Percentiles rank a stretch among this genome's conserved stretches.
These are phyloP conservation scores for Python bivittatus DNA, from an alignment of 2,113 vertebrate genomes.

Conservation along the genomic window DNA sequence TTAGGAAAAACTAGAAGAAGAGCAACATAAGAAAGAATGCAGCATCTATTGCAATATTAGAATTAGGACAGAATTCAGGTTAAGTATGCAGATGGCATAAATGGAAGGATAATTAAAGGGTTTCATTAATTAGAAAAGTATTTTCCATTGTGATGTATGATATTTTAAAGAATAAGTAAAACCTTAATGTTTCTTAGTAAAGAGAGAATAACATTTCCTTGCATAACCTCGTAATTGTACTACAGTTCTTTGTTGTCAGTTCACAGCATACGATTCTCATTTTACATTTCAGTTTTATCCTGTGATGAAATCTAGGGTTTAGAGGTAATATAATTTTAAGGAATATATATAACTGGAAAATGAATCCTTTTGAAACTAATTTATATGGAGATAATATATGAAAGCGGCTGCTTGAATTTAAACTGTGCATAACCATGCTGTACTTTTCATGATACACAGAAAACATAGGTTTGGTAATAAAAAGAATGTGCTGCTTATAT, in stretches of 20 bases:
- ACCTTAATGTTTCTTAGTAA: slow-evolving; percentile 27
- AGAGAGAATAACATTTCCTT: not conserved
- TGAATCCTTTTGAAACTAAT: not conserved
- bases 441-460: not conserved
- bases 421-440: not conserved
- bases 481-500: not conserved
- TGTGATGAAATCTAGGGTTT: not conserved
- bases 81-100: slow-evolving; percentile 37
- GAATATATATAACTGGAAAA: not conserved
- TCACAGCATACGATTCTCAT: not conserved
- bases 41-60: slow-evolving; percentile 30
- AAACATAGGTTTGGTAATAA: not conserved
- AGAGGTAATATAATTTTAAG: not conserved
- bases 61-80: slow-evolving; percentile 30
- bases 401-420: not conserved
- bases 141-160: slow-evolving; percentile 39
- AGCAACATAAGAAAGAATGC: slow-evolving; percentile 30
- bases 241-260: not conserved
- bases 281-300: not conserved
- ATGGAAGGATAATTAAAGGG: slow-evolving; percentile 37
- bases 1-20: slow-evolving; percentile 6
- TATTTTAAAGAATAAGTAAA: not conserved
- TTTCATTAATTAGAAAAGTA: slow-evolving; percentile 40
- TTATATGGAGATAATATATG: not conserved
- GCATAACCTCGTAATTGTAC: not conserved